Evolutionary conservation across 1,140 invertebrate genomes (phyloP).

Genomic region (Cardiocondyla obscurior): DNA sequence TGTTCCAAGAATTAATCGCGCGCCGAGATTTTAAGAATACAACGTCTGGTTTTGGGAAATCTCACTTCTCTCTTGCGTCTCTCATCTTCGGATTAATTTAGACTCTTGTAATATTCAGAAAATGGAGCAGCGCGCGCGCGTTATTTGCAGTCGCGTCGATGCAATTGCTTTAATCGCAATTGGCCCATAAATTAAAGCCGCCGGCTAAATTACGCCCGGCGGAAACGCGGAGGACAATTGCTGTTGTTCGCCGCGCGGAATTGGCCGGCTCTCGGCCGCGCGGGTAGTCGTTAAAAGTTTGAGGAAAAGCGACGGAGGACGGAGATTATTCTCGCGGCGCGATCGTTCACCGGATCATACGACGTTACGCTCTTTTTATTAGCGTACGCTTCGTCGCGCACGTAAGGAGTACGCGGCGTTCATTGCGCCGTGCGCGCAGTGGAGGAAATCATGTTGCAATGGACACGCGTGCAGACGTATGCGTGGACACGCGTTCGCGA

Average conservation of each 20-base stretch:
- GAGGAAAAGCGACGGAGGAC: neutral
- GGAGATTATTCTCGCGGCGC: neutral
- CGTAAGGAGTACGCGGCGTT: neutral
- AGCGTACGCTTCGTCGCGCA: neutral
- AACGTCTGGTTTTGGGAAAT: neutral
- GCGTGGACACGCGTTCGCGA: neutral
- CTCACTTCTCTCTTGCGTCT: no score
- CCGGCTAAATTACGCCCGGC: slow-evolving; percentile 4
- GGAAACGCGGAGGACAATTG: slow-evolving; percentile 26
- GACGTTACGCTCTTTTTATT: neutral
- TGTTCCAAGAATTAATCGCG: neutral
- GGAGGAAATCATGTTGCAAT: neutral
- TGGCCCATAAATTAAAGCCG: slow-evolving; percentile 31
- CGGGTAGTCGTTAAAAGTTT: neutral
- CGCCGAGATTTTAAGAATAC: neutral
- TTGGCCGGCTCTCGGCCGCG: neutral
- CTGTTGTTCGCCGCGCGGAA: neutral
- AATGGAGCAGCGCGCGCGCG: neutral
- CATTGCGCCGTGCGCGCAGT: slow-evolving; percentile 14
- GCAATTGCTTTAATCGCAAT: slow-evolving; percentile 33
- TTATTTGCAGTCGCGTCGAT: slow-evolving; percentile 6
- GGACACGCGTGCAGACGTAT: neutral
- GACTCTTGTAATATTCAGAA: neutral
- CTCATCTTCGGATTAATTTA: neutral
- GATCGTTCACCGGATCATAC: neutral